Percentiles rank a stretch among this genome's conserved stretches.
These are phyloP conservation scores for Musca vetustissima DNA, from an alignment of 1,140 invertebrate genomes.

Conservation along the genomic window DNA sequence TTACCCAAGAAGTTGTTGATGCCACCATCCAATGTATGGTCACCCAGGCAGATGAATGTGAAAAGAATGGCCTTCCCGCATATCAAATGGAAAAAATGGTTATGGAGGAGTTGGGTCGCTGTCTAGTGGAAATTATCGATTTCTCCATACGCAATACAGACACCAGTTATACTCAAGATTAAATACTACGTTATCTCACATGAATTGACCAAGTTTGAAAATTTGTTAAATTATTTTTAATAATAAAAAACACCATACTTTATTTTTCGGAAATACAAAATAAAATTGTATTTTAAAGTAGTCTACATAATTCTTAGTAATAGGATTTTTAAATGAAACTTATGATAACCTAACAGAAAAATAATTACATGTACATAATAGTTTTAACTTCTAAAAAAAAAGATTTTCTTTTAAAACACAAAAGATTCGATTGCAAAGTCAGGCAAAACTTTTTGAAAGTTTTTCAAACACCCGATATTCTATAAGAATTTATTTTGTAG, in stretches of 20 bases:
- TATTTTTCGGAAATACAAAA: too few relatives aligned
- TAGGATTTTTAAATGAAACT: too few relatives aligned
- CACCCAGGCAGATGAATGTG: conserved; percentile 85
- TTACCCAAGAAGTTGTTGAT: conserved; percentile 92
- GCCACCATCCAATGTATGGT: conserved; percentile 94
- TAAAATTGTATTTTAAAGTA: too few relatives aligned
- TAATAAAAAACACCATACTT: not conserved
- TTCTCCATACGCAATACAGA: conserved; percentile 51
- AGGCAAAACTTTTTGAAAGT: too few relatives aligned
- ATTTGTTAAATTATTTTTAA: not conserved
- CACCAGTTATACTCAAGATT: conserved; percentile 30
- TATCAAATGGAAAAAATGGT: conserved; percentile 82
- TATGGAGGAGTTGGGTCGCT: conserved; percentile 92
- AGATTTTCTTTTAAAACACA: too few relatives aligned
- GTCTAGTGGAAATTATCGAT: conserved; percentile 90
- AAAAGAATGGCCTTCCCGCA: conserved; percentile 66
- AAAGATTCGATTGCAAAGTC: too few relatives aligned
- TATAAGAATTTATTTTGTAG: too few relatives aligned
- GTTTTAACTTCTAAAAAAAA: too few relatives aligned
- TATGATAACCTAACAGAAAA: too few relatives aligned
- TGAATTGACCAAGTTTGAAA: not conserved
- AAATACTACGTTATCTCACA: not conserved
- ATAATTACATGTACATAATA: too few relatives aligned
- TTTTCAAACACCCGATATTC: too few relatives aligned
- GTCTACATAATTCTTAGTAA: too few relatives aligned